Evolutionary conservation across 2,797 vertebrate species (phyloP).

Genomic region (Sebastes trivittatus): DNA sequence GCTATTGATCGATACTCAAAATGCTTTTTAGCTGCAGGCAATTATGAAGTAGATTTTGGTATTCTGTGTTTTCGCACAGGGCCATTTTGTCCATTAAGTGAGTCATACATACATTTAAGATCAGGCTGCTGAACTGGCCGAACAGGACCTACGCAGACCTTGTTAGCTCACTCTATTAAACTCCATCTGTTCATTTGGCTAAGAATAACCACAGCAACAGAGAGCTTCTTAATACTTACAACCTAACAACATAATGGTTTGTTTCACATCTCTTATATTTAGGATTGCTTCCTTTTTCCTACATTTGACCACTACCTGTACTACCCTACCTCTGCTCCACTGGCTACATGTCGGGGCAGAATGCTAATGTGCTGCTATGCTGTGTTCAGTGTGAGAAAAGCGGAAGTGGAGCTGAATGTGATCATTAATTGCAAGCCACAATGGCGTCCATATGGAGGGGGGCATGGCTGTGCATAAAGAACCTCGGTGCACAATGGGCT

Average conservation of each 20-base stretch:
- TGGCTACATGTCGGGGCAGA: conserved; percentile 25
- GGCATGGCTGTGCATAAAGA: conserved; percentile 62
- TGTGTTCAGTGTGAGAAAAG: conserved; percentile 53
- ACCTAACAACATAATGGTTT: neutral
- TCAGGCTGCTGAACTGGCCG: conserved; percentile 12
- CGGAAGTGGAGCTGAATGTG: conserved; percentile 66
- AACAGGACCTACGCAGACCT: conserved; percentile 20
- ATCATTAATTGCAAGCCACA: conserved; percentile 66
- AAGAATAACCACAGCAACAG: conserved; percentile 1
- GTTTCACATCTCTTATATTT: neutral
- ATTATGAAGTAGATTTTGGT: neutral
- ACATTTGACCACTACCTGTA: conserved; percentile 27
- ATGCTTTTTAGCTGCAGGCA: conserved; percentile 26
- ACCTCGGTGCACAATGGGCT: conserved; percentile 45
- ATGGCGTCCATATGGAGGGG: conserved; percentile 56
- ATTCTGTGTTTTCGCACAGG: neutral
- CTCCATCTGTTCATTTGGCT: neutral
- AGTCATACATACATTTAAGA: conserved; percentile 18
- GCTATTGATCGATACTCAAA: conserved; percentile 4
- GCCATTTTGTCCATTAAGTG: conserved; percentile 18
- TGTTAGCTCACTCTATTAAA: conserved; percentile 10
- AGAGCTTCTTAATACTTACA: neutral
- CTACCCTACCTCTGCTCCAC: neutral
- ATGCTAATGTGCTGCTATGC: conserved; percentile 63
- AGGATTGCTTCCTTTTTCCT: neutral